A percentile compares a stretch with the other conserved stretches of the same genome.
Conservation (phyloP, 2,113 vertebrate genomes). For the Gopherus flavomarginatus region DNA sequence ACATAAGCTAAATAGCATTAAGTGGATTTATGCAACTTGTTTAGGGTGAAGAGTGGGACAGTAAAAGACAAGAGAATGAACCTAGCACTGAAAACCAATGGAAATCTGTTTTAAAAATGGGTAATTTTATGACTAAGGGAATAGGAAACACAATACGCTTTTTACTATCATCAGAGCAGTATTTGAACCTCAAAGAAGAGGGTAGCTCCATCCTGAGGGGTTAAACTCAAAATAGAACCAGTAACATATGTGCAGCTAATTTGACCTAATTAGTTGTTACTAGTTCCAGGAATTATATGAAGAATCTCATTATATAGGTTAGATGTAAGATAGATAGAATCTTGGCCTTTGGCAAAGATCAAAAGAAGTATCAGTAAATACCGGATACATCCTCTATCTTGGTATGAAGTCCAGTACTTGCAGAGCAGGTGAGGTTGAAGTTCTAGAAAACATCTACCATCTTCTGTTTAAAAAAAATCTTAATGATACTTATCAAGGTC, state of each 20-base stretch:
- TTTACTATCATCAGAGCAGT: not conserved
- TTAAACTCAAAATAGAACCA: conserved; percentile 58
- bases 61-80: conserved; percentile 39
- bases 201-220: conserved; percentile 21
- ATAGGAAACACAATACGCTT: not conserved
- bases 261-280: conserved; percentile 69
- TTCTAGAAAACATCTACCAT: not conserved
- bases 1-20: conserved; percentile 70
- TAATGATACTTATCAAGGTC: not conserved
- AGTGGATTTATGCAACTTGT: conserved; percentile 69
- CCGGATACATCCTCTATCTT: not conserved
- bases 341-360: not conserved
- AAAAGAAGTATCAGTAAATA: not conserved
- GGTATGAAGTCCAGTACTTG: not conserved
- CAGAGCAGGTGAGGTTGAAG: not conserved
- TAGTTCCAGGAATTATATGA: conserved; percentile 41
- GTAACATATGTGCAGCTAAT: conserved; percentile 64
- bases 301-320: conserved; percentile 65
- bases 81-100: not conserved
- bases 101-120: conserved; percentile 29
- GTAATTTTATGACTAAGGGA: not conserved
- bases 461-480: not conserved
- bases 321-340: conserved; percentile 29
- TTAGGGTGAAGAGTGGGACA: conserved; percentile 25
- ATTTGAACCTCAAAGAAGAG: not conserved